phyloP scores from a whole-genome alignment of 2,797 vertebrate genomes.

The Manis crassicaudata region DNA sequence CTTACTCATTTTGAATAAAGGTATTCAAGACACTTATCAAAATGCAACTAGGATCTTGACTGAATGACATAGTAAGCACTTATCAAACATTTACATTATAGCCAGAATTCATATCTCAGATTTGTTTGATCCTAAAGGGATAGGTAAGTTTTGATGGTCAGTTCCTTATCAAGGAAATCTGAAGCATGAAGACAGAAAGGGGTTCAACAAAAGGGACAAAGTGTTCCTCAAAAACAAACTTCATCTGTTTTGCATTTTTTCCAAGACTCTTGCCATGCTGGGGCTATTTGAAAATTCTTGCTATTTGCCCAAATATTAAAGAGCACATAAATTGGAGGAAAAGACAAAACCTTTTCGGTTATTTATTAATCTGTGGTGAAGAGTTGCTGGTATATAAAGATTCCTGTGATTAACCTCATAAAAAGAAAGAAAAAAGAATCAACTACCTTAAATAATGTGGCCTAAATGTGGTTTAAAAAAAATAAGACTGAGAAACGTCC shows the following conservation, averaged over 20 bases:
- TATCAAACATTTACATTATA: constrained; percentile 57
- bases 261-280: background rate
- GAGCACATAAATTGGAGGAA: background rate
- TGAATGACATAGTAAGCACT: constrained; percentile 52
- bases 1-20: constrained; percentile 25
- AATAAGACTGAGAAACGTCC: background rate
- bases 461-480: constrained; percentile 15
- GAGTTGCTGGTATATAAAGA: constrained; percentile 11
- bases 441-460: background rate
- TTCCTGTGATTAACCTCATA: constrained; percentile 23
- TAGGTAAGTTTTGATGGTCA: constrained; percentile 40
- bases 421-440: constrained; percentile 46
- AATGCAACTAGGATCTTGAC: constrained; percentile 55
- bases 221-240: background rate
- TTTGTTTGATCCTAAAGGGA: constrained; percentile 56
- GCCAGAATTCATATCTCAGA: constrained; percentile 59
- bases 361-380: constrained; percentile 31
- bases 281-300: constrained; percentile 1
- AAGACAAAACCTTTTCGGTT: background rate
- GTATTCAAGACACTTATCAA: constrained; percentile 37
- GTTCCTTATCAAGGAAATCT: constrained; percentile 57
- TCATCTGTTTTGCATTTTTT: constrained; percentile 3
- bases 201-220: background rate
- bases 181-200: constrained; percentile 51
- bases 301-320: background rate